phyloP scores from a whole-genome alignment of 2,113 vertebrate species.

The Aldabrachelys gigantea region DNA sequence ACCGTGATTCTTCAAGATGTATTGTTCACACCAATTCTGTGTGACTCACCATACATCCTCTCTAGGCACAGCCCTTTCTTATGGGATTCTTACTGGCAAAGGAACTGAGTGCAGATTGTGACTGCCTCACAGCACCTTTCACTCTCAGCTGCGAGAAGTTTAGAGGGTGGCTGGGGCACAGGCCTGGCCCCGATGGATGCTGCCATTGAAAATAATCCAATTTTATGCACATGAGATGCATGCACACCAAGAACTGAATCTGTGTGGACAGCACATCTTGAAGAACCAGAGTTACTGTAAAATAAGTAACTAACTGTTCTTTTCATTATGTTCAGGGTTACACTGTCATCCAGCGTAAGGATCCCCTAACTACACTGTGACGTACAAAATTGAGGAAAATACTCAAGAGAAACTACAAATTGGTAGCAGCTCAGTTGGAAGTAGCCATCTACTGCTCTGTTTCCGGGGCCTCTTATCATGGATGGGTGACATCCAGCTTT shows the following conservation, averaged over 20 bases:
- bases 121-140: not conserved
- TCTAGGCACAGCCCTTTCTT: not conserved
- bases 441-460: constrained; percentile 59
- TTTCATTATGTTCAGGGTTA: constrained; percentile 21
- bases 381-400: not conserved
- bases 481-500: constrained; percentile 11
- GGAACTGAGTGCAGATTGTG: constrained; percentile 3
- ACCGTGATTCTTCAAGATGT: not conserved
- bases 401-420: constrained; percentile 59
- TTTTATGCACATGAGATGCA: not conserved
- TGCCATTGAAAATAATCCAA: not conserved
- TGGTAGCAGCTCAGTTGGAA: constrained; percentile 40
- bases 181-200: not conserved
- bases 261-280: not conserved
- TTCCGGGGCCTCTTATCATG: not conserved
- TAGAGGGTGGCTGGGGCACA: not conserved
- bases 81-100: not conserved
- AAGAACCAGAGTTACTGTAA: not conserved
- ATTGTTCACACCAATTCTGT: not conserved
- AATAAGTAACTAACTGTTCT: not conserved
- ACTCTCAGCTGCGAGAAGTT: not conserved
- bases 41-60: constrained; percentile 17
- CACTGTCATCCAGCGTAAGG: too few relatives aligned
- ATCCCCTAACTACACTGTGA: constrained; percentile 27
- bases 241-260: not conserved